phyloP scores from a whole-genome alignment of 1,140 invertebrate species.

The Aphelenchoides fujianensis region DNA sequence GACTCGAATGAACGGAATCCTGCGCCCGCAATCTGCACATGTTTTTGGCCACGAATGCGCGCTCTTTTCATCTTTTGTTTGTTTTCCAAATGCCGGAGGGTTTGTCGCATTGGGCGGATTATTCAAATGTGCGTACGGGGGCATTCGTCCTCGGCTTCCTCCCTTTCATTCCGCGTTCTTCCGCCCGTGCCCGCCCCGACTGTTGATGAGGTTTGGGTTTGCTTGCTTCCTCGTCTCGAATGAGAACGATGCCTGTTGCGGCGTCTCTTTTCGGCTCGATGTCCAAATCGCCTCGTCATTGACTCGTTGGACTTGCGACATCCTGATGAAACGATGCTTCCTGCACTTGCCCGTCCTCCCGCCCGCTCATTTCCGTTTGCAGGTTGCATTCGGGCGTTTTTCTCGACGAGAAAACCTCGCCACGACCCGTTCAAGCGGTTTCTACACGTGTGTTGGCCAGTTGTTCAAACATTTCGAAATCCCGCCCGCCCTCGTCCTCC shows the following conservation, averaged over 20 bases:
- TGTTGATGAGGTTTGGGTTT: too few relatives aligned
- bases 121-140: not conserved
- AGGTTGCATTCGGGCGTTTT: too few relatives aligned
- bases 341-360: too few relatives aligned
- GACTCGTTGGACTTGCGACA: too few relatives aligned
- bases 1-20: not conserved
- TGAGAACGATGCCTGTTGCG: too few relatives aligned
- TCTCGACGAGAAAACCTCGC: not conserved
- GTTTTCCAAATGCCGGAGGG: not conserved
- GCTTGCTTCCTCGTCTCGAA: too few relatives aligned
- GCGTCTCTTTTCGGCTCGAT: too few relatives aligned
- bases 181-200: not conserved
- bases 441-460: not conserved
- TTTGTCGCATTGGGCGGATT: not conserved
- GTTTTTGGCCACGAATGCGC: not conserved
- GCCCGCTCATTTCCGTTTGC: too few relatives aligned
- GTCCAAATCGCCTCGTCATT: too few relatives aligned
- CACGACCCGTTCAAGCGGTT: not conserved
- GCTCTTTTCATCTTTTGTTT: not conserved
- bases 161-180: not conserved
- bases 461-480: slow-evolving; percentile 3
- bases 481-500: not conserved
- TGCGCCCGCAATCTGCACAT: not conserved
- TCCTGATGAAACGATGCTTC: too few relatives aligned
- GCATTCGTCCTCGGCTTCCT: not conserved